Base-by-base conservation (phyloP, 53 echinoderm and acorn worm species). In the Echinarachnius parma region DNA sequence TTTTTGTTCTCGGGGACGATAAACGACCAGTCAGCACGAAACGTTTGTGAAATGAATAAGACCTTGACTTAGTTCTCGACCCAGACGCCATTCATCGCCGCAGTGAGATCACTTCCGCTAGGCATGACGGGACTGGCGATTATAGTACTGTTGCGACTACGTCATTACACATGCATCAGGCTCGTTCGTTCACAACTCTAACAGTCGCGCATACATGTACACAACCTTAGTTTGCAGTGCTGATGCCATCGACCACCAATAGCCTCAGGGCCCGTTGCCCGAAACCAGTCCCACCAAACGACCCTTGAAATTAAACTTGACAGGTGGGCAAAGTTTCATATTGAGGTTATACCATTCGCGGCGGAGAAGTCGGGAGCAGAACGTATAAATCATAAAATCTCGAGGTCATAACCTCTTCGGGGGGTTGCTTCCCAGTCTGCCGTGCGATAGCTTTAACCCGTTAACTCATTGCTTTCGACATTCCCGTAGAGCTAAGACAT, bases 261-360 rank as follows among this genome's bases (percentile, higher is more conserved):
- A 35, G 69, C 69, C 69, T 29, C 69, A 37, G 53, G 69, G 49
- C n/a, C 53, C 30, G 66, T 65, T 69, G 69, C 53, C 69, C 69
- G 69, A 52, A 50, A 50, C 69, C 52, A 69, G 69, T 52, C 69
- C 35, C 74, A 26, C 30, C 39, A 57, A 72, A 56, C 57, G 56
- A 72, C 74, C 74, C 74, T 72, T 72, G 74, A 72, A 72, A 72
- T 72, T 72, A 57, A 57, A 72, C 57, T 72, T 72, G 74, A 72
- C 74, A 56, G 74, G 55, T 26, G 37, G 22, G 42, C 62, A 37
- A 65, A 46, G 66, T 65, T 65, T 37, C 48, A 30, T 65, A 46
- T 65, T 65, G 66, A 65, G 66, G 47, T 47, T 65, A 47, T 22
- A n/a, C 46, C 18, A 65, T 65, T 47, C n/a, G n/a, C n/a, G n/a